Conservation (phyloP, 2,113 vertebrate genomes). For the Ctenodactylus gundi region DNA sequence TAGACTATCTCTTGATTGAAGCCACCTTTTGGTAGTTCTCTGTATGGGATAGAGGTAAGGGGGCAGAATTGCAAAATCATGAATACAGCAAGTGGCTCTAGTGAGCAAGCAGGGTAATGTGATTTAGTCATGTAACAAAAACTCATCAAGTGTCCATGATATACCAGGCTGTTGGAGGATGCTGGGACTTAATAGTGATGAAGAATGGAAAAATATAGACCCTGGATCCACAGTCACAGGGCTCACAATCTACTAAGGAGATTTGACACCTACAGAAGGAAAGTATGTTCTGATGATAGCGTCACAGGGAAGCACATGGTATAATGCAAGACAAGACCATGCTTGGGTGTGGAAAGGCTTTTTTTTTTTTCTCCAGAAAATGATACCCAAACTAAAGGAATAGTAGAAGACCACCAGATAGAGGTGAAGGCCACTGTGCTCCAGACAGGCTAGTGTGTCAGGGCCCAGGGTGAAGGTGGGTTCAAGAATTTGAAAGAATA, state of each 20-base stretch:
- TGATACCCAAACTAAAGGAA: not conserved
- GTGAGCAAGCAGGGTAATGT: not conserved
- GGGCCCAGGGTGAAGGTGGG: rapidly evolving
- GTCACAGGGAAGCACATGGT: not conserved
- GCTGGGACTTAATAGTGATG: not conserved
- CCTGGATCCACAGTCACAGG: not conserved
- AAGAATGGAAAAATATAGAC: not conserved
- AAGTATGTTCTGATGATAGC: not conserved
- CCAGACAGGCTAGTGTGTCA: not conserved
- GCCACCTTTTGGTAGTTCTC: not conserved
- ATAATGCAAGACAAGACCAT: not conserved
- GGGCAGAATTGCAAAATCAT: not conserved
- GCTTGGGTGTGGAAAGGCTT: not conserved
- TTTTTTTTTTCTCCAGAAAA: not conserved
- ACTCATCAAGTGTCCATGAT: not conserved
- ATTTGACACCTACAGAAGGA: not conserved
- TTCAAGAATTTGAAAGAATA: not conserved
- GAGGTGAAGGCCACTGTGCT: not conserved
- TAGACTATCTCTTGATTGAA: not conserved
- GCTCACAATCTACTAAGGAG: not conserved
- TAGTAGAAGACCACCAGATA: not conserved
- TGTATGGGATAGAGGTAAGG: not conserved
- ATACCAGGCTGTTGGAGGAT: not conserved
- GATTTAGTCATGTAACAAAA: not conserved
- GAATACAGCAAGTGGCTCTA: not conserved